Base-by-base conservation (phyloP, 2,888 invertebrate genomes). In the Drosophila meridionalis region DNA sequence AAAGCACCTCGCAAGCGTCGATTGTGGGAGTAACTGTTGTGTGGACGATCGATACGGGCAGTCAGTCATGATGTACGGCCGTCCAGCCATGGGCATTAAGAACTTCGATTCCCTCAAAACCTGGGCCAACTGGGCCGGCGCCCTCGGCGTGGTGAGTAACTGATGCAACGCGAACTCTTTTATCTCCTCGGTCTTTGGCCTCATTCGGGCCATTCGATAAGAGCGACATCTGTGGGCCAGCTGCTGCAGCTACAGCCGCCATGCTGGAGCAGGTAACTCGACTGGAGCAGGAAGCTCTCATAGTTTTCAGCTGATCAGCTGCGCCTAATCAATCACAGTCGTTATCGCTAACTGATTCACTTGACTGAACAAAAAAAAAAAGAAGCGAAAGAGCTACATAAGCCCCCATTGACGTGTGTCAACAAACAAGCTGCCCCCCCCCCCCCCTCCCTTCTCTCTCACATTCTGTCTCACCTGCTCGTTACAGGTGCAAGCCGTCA, bases 401-500 rank as follows among this genome's bases (percentile, higher is more conserved):
- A 38, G 53, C 43, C 28, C 32, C 53, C 38, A 57, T 66, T 71
- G 65, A 60, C 64, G 55, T 66, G 47, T 60, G 53, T 76, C 64
- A 79, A 82, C 58, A 80, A 73, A 66, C 40, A 34, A 58, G 32
- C 28, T 38, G 32, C 42, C n/a, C 3, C 12, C 36, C 48, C 8
- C 8, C 48, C 14, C 34, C 12, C 7, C 20, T 32, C 20, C n/a
- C n/a, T n/a, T 6, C 34, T 34, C 52, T 32, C 11, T 12, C 47
- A 3, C 7, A 11, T 4, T 26, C 26, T 30, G 14, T 12, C 6
- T 36, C 52, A 26, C 34, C 6, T 26, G 20, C 52, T 38, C 20
- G 0, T 38, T 81, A 40, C 69, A 94, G 94, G 58, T 90, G 12
- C 93, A 94, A 85, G 90, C 93, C 8, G 55, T 92, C 47, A 81